Evolutionary conservation across 2,888 invertebrate species (phyloP), one percentile per base, ranked within the genome.

Genomic region (Pristionchus fissidentatus): DNA sequence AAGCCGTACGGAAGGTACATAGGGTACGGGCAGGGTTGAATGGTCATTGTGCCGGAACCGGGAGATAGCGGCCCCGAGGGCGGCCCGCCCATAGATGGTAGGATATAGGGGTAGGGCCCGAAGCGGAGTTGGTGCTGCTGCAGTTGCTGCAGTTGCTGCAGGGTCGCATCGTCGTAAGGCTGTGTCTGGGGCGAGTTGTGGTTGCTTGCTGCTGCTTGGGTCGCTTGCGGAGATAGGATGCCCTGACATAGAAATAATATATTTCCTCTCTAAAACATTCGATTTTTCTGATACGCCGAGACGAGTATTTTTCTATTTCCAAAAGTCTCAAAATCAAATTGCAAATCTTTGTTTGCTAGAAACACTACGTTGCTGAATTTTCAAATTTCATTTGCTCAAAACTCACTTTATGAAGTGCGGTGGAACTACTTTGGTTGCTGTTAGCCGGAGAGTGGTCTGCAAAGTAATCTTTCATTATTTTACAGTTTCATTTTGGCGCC

Each of bases 351-450:
- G n/a, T n/a, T n/a, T n/a, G n/a, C n/a, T n/a, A n/a, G n/a, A n/a
- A n/a, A n/a, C n/a, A n/a, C n/a, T n/a, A n/a, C n/a, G n/a, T n/a
- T n/a, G n/a, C n/a, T n/a, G n/a, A n/a, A n/a, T n/a, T n/a, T n/a
- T 19, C 32, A 62, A 62, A 32, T 3, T 32, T n/a, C 2, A 62
- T 29, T 57, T 62, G 5, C 35, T 15, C 32, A 62, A 62, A 62
- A 19, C 66, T 66, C 22, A 66, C 66, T 38, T 66, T 66, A 66
- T 38, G n/a, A 49, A 49, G 49, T 15, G 49, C 19, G 49, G 19
- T 75, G 46, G 46, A 26, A 46, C 19, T 75, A 75, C 32, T 75
- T 13, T 66, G 38, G 66, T 66, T 66, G 66, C 38, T 66, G 66
- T n/a, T n/a, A n/a, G 66, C 66, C 66, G 66, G 4, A 4, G 66